These are phyloP conservation scores for Charaxes varanes DNA, from an alignment of 1,140 invertebrate species.

Conservation along the genomic window DNA sequence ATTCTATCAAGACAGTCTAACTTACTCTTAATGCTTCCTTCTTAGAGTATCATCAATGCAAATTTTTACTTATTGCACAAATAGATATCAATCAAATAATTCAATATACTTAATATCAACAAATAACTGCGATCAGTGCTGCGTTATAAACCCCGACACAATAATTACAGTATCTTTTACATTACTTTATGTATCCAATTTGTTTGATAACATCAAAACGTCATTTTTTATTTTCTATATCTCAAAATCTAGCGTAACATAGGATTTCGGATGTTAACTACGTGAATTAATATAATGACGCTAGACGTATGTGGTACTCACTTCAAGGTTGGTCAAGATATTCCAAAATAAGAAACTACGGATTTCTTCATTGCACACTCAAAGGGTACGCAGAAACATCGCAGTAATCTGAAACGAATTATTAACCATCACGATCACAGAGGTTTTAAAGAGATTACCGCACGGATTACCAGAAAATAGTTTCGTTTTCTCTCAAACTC, in stretches of 20 bases:
- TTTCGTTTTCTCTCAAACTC: conserved; percentile 35
- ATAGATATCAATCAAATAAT: too few relatives aligned
- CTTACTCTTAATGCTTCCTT: too few relatives aligned
- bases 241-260: neutral
- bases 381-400: conserved; percentile 28
- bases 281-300: conserved; percentile 28
- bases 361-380: conserved; percentile 59
- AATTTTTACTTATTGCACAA: too few relatives aligned
- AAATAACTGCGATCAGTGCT: too few relatives aligned
- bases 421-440: conserved; percentile 6
- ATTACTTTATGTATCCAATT: too few relatives aligned
- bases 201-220: conserved; percentile 4
- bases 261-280: conserved; percentile 16
- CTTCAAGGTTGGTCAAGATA: conserved; percentile 71
- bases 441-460: conserved; percentile 3
- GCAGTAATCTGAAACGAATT: conserved; percentile 41
- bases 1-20: too few relatives aligned
- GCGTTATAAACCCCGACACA: too few relatives aligned
- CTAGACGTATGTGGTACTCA: conserved; percentile 42
- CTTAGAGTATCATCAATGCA: too few relatives aligned
- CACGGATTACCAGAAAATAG: conserved; percentile 4
- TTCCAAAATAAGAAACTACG: conserved; percentile 49
- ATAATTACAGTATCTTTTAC: too few relatives aligned
- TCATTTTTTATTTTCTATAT: neutral
- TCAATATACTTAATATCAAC: too few relatives aligned